Evolutionary conservation across 2,113 vertebrate genomes (phyloP).

Genomic region (Protobothrops flavoviridis): DNA sequence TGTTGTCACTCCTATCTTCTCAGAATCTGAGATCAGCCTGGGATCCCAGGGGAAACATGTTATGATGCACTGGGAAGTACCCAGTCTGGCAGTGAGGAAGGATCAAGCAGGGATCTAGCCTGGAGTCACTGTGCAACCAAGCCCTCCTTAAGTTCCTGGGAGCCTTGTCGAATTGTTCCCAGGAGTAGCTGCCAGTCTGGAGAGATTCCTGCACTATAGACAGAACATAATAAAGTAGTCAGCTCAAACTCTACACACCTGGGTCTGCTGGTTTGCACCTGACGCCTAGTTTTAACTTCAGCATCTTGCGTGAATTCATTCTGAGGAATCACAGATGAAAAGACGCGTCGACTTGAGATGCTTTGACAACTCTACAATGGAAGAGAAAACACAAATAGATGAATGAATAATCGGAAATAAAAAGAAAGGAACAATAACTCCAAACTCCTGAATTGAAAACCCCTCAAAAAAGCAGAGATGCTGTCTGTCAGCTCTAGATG

Average conservation of each 20-base stretch:
- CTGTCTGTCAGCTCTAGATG: background rate
- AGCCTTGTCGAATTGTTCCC: background rate
- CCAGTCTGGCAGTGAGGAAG: too few species aligned
- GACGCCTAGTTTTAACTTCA: background rate
- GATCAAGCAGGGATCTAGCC: too few species aligned
- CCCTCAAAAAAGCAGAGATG: background rate
- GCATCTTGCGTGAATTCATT: background rate
- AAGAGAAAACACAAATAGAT: background rate
- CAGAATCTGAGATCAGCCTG: background rate
- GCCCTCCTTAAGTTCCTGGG: too few species aligned
- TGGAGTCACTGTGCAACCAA: too few species aligned
- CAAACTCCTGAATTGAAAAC: background rate
- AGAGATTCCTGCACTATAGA: background rate
- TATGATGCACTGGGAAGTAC: background rate
- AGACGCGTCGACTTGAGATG: background rate
- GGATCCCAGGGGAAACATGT: background rate
- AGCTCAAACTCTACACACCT: background rate
- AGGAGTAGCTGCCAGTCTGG: background rate
- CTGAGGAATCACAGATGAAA: background rate
- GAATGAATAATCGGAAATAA: background rate
- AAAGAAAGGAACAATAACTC: background rate
- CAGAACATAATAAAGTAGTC: background rate
- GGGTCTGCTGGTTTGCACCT: background rate
- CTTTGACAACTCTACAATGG: background rate
- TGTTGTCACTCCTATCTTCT: background rate